A percentile compares a stretch with the other conserved stretches of the same genome.
Conservation (phyloP, 2,797 vertebrate species). For the Pelobates cultripes region DNA sequence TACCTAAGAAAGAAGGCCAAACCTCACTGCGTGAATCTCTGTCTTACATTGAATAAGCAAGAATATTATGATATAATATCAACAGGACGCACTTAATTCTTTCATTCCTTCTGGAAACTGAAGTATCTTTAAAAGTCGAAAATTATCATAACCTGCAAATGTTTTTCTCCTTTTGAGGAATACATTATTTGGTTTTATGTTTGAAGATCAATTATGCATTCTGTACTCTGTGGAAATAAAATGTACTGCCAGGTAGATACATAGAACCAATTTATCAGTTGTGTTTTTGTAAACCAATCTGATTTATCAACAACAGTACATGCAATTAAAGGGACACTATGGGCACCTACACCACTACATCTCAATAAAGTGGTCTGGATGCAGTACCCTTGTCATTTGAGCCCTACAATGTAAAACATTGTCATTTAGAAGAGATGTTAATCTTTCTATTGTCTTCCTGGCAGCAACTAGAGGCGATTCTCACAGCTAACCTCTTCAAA, state of each 20-base stretch:
- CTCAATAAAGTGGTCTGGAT: too few relatives aligned
- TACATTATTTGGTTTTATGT: conserved; percentile 50
- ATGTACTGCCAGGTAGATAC: conserved; percentile 13
- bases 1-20: conserved; percentile 36
- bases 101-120: conserved; percentile 47
- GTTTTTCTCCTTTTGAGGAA: conserved; percentile 39
- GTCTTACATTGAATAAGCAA: conserved; percentile 54
- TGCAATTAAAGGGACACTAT: too few relatives aligned
- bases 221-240: conserved; percentile 35
- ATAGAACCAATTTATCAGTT: not conserved
- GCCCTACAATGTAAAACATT: too few relatives aligned
- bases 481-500: too few relatives aligned
- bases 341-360: too few relatives aligned
- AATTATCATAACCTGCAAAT: conserved; percentile 53
- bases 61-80: conserved; percentile 55
- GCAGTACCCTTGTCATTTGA: too few relatives aligned
- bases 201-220: conserved; percentile 54
- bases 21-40: conserved; percentile 46
- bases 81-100: conserved; percentile 53
- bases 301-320: not conserved
- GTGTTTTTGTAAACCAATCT: not conserved
- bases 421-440: too few relatives aligned
- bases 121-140: conserved; percentile 43
- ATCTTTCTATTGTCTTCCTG: too few relatives aligned
- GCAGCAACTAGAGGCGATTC: too few relatives aligned